These are phyloP conservation scores for Pangasianodon hypophthalmus DNA, from an alignment of 2,113 vertebrate species.

Conservation along the genomic window DNA sequence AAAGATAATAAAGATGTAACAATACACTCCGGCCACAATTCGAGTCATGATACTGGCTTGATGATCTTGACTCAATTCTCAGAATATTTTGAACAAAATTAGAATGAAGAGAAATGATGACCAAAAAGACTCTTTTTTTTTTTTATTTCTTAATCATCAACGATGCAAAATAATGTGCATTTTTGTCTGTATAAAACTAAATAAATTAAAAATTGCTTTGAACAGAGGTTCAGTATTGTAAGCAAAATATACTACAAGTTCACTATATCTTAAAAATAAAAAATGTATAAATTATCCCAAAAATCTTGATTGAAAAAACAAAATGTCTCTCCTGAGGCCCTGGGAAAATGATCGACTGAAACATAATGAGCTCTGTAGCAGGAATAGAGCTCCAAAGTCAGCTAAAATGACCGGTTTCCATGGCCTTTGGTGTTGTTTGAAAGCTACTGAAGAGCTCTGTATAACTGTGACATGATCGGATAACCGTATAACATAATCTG, in stretches of 20 bases:
- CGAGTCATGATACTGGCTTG: background rate
- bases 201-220: background rate
- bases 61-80: background rate
- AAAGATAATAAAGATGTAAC: background rate
- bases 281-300: background rate
- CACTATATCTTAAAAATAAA: background rate
- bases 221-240: background rate
- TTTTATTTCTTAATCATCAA: background rate
- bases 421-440: too few species aligned
- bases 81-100: background rate
- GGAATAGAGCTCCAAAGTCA: background rate
- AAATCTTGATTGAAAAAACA: too few species aligned
- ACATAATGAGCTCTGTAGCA: too few species aligned
- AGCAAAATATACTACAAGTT: background rate
- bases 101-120: background rate
- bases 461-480: too few species aligned
- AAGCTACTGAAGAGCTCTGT: too few species aligned
- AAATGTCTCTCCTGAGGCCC: background rate
- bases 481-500: background rate
- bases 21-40: background rate
- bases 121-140: background rate
- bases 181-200: background rate
- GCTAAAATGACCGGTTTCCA: background rate
- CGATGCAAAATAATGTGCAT: background rate
- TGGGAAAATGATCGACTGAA: background rate